A percentile compares a stretch with the other conserved stretches of the same genome.
phyloP scores from a whole-genome alignment of 1,140 invertebrate species.

The Caenorhabditis brenneri region DNA sequence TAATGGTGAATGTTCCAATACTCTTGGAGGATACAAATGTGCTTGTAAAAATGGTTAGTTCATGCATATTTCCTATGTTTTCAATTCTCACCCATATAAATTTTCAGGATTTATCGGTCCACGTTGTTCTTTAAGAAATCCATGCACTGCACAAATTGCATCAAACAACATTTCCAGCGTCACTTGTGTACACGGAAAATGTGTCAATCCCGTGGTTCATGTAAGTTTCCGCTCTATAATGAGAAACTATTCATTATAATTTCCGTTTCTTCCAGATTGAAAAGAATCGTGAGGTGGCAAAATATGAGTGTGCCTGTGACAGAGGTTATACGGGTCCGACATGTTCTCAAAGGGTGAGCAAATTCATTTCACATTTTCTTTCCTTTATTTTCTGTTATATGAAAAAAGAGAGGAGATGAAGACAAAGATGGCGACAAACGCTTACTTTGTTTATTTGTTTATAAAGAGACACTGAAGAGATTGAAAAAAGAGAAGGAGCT shows the following conservation, averaged over 20 bases:
- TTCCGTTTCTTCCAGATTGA: constrained; percentile 33
- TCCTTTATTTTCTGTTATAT: background rate
- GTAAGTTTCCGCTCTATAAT: constrained; percentile 30
- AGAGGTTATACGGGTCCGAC: constrained; percentile 61
- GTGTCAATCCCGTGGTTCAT: constrained; percentile 61
- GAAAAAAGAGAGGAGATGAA: background rate
- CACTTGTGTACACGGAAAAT: constrained; percentile 65
- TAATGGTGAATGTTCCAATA: constrained; percentile 63
- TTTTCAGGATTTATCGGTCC: constrained; percentile 62
- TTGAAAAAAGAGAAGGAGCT: background rate
- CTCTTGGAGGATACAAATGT: constrained; percentile 62
- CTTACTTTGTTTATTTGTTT: constrained; percentile 30
- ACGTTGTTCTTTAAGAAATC: constrained; percentile 62
- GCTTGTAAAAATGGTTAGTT: constrained; percentile 45
- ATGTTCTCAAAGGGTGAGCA: constrained; percentile 60
- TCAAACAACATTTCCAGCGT: constrained; percentile 60
- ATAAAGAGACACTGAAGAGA: constrained; percentile 31
- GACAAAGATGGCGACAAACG: constrained; percentile 2
- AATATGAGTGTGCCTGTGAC: constrained; percentile 66
- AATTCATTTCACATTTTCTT: background rate
- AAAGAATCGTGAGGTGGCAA: constrained; percentile 48
- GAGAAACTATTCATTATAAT: constrained; percentile 11
- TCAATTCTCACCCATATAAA: background rate
- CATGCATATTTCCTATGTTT: background rate
- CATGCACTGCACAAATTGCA: constrained; percentile 59